A percentile compares a stretch with the other conserved stretches of the same genome.
Evolutionary conservation across 2,888 invertebrate species (phyloP).

Genomic region (Pandemis corylana): DNA sequence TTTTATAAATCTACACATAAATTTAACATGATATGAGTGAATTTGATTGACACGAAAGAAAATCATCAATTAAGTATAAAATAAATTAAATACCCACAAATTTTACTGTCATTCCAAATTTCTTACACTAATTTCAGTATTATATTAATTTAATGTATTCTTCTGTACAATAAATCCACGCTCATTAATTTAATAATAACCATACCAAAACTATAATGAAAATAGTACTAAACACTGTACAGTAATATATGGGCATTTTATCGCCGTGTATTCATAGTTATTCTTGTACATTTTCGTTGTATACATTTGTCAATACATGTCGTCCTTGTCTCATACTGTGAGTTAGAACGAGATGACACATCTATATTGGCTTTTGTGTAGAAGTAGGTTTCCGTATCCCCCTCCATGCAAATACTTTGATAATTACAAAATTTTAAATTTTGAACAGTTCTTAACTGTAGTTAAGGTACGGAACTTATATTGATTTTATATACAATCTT

Average conservation of each 20-base stretch:
- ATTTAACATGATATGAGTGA: background rate
- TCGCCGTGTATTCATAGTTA: conserved; percentile 17
- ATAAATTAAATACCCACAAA: too few relatives aligned
- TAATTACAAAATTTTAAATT: conserved; percentile 8
- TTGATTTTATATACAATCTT: conserved; percentile 28
- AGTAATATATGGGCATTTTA: conserved; percentile 21
- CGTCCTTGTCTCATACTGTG: background rate
- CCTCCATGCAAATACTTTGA: conserved; percentile 12
- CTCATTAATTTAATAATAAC: conserved; percentile 11
- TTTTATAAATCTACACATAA: background rate
- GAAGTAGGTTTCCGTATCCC: background rate
- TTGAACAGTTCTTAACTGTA: conserved; percentile 15
- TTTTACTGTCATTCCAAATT: conserved; percentile 5
- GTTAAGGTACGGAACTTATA: conserved; percentile 1
- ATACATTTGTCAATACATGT: conserved; percentile 4
- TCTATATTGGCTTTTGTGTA: conserved; percentile 3
- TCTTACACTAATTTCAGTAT: conserved; percentile 13
- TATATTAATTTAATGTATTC: conserved; percentile 6
- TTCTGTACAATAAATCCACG: background rate
- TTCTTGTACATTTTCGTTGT: background rate
- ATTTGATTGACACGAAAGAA: background rate
- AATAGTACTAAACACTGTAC: conserved; percentile 40
- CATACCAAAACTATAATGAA: conserved; percentile 51
- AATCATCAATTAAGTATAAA: background rate
- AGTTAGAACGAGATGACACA: background rate